Evolutionary conservation across 2,113 vertebrate genomes (phyloP).

Genomic region (Tetrao urogallus): DNA sequence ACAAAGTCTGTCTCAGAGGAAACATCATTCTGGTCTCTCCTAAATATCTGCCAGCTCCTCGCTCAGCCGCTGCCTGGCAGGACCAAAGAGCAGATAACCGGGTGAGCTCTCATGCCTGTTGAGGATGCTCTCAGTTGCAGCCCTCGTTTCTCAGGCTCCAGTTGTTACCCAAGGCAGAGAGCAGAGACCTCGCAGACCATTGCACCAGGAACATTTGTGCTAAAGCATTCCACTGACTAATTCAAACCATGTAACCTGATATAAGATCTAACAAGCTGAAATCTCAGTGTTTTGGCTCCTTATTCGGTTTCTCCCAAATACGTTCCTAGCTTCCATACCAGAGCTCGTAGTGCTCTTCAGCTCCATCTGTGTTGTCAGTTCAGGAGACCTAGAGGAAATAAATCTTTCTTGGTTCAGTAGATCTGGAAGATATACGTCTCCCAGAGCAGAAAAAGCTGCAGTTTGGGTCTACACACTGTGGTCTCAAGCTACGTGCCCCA

Average conservation of each 20-base stretch:
- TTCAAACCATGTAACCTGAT: background rate
- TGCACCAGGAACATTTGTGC: background rate
- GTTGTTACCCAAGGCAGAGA: fast-evolving
- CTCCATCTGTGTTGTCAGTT: background rate
- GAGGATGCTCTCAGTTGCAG: background rate
- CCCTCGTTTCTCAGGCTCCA: background rate
- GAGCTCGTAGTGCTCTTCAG: background rate
- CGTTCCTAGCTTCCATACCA: background rate
- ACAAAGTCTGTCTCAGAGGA: background rate
- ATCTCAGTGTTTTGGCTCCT: background rate
- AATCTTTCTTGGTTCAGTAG: background rate
- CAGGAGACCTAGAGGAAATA: background rate
- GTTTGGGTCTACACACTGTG: background rate
- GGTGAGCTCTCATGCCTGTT: background rate
- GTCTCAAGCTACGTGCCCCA: background rate
- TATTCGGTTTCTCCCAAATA: background rate
- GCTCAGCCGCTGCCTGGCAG: background rate
- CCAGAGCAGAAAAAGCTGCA: background rate
- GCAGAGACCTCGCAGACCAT: background rate
- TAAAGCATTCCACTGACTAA: background rate
- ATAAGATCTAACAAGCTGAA: background rate
- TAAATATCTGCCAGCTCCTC: background rate
- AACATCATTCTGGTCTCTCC: background rate
- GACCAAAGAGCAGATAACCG: background rate
- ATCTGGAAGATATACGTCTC: background rate